A percentile compares a stretch with the other conserved stretches of the same genome.
Evolutionary conservation across 1,140 invertebrate genomes (phyloP).

Genomic region (Nilaparvata lugens): DNA sequence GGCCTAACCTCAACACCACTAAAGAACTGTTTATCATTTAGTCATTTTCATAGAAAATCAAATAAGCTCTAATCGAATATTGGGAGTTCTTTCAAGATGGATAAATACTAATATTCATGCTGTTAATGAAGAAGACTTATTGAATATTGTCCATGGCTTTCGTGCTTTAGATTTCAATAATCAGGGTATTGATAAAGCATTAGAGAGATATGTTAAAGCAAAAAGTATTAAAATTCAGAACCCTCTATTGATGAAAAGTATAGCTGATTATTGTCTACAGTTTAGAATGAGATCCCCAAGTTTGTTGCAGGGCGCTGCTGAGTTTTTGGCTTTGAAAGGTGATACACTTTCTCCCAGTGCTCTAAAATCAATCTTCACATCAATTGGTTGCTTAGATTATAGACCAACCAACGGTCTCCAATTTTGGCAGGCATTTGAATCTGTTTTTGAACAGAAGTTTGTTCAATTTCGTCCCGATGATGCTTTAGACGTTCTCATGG

Average conservation of each 20-base stretch:
- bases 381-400: conserved; percentile 54
- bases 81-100: conserved; percentile 47
- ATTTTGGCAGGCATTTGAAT: conserved; percentile 52
- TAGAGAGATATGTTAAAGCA: conserved; percentile 50
- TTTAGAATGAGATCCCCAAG: conserved; percentile 45
- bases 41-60: neutral
- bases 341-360: conserved; percentile 40
- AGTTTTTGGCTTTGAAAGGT: conserved; percentile 47
- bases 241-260: conserved; percentile 43
- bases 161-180: conserved; percentile 43
- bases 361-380: conserved; percentile 46
- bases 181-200: conserved; percentile 42
- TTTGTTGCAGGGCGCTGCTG: conserved; percentile 47
- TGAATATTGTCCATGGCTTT: conserved; percentile 48
- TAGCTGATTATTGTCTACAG: conserved; percentile 52
- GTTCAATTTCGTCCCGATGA: conserved; percentile 47
- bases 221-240: conserved; percentile 36
- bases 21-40: too few relatives aligned
- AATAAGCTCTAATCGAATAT: conserved; percentile 34
- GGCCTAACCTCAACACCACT: too few relatives aligned
- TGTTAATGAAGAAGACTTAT: conserved; percentile 46
- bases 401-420: conserved; percentile 39
- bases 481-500: conserved; percentile 49
- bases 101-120: conserved; percentile 49
- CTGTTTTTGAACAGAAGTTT: conserved; percentile 46